Evolutionary conservation across 1,140 invertebrate genomes (phyloP).

Genomic region (Drosophila ogumai): DNA sequence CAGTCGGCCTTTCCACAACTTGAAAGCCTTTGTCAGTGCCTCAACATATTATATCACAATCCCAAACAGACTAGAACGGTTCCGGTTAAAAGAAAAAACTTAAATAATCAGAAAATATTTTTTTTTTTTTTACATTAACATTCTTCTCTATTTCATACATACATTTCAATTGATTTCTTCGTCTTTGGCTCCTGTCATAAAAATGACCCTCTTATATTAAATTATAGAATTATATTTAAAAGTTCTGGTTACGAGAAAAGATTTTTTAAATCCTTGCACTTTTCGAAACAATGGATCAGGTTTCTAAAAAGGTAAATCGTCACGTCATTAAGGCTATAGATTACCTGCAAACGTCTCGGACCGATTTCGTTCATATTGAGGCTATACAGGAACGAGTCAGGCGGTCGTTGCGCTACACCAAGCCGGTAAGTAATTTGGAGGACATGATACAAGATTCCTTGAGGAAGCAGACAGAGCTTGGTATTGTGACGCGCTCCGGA

Average conservation of each 20-base stretch:
- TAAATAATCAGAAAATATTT: background rate
- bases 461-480: background rate
- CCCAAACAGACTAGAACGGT: background rate
- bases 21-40: background rate
- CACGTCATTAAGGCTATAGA: slow-evolving; percentile 48
- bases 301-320: slow-evolving; percentile 39
- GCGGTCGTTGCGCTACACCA: slow-evolving; percentile 12
- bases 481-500: background rate
- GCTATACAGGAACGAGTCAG: slow-evolving; percentile 14
- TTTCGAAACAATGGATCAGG: slow-evolving; percentile 33
- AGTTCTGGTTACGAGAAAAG: background rate
- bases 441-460: background rate
- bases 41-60: background rate
- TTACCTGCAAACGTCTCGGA: slow-evolving; percentile 1
- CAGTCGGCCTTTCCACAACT: slow-evolving; percentile 8
- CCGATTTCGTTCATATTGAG: background rate
- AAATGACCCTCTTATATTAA: background rate
- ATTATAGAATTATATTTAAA: background rate
- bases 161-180: background rate
- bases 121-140: background rate
- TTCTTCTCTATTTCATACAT: background rate
- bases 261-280: background rate
- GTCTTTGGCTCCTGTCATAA: background rate
- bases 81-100: background rate
- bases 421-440: background rate